A percentile compares a stretch with the other conserved stretches of the same genome.
phyloP scores from a whole-genome alignment of 2,113 vertebrate species.

The Astur gentilis region DNA sequence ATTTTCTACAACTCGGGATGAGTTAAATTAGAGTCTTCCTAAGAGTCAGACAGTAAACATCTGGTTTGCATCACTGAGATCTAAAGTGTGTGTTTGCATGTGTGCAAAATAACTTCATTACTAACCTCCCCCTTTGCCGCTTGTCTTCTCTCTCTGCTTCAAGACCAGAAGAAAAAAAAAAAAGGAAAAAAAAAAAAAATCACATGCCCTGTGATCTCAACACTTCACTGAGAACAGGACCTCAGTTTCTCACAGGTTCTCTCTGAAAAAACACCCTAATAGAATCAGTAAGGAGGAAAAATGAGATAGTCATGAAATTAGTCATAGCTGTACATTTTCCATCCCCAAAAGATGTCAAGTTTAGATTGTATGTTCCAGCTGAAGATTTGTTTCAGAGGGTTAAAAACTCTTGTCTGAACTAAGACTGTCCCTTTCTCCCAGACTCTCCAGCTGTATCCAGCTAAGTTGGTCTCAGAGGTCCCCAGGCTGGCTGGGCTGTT shows the following conservation, averaged over 20 bases:
- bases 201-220: conserved; percentile 1
- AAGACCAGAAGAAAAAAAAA: neutral
- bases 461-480: neutral
- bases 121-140: neutral
- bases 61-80: conserved; percentile 40
- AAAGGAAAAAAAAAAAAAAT: neutral
- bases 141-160: neutral
- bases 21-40: neutral
- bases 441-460: neutral
- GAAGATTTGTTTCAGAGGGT: neutral
- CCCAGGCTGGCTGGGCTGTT: neutral
- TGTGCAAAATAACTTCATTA: conserved; percentile 18
- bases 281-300: neutral
- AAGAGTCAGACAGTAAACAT: conserved; percentile 34
- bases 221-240: neutral
- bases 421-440: neutral
- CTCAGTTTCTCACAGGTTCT: neutral
- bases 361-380: neutral
- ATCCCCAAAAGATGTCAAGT: neutral
- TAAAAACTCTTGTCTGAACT: neutral
- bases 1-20: neutral
- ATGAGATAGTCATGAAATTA: neutral
- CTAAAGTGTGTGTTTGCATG: conserved; percentile 3
- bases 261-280: neutral
- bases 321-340: neutral